Percentiles rank a stretch among this genome's conserved stretches.
These are phyloP conservation scores for Saimiri boliviensis DNA, from an alignment of 2,113 vertebrate genomes.

Conservation along the genomic window DNA sequence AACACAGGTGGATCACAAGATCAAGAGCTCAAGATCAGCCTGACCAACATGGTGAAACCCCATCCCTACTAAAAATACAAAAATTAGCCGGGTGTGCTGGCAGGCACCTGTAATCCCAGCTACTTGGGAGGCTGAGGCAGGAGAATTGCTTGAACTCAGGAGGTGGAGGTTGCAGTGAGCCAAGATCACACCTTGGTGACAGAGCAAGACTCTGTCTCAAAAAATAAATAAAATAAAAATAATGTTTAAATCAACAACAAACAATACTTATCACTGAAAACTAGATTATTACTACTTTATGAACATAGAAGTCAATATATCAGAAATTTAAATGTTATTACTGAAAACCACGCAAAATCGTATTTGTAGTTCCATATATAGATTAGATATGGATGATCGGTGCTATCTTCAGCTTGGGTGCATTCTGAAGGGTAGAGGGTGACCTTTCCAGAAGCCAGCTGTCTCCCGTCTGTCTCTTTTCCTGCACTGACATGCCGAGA, in stretches of 20 bases:
- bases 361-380: neutral
- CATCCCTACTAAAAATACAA: too few species aligned
- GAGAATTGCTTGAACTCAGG: too few species aligned
- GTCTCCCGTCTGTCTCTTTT: neutral
- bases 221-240: neutral
- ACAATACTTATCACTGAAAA: neutral
- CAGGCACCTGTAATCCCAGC: too few species aligned
- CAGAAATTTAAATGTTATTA: neutral
- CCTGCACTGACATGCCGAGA: neutral
- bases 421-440: neutral
- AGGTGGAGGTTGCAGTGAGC: too few species aligned
- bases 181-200: too few species aligned
- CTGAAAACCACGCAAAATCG: slow-evolving; percentile 9
- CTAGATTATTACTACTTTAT: neutral
- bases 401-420: neutral
- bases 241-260: slow-evolving; percentile 6
- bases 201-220: too few species aligned
- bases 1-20: too few species aligned
- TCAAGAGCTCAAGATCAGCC: too few species aligned
- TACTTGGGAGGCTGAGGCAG: too few species aligned
- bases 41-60: too few species aligned
- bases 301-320: neutral
- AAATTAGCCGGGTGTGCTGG: too few species aligned
- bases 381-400: neutral
- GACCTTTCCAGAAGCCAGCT: neutral